Evolutionary conservation across 2,113 vertebrate genomes (phyloP), one percentile per base, ranked within the genome.

Genomic region (Hypanus sabinus): DNA sequence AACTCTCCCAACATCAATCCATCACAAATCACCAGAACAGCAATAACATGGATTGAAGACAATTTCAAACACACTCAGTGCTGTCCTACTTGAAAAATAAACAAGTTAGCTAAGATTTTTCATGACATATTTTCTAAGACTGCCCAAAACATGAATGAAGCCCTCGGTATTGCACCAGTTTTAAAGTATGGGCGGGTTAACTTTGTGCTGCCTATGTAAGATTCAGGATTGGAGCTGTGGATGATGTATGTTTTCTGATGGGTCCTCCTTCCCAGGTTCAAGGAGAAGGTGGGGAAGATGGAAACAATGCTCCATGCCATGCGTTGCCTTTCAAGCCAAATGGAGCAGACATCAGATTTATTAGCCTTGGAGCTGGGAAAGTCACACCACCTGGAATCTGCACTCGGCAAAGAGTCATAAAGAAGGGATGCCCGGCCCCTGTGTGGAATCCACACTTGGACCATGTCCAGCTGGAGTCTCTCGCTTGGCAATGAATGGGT

Each of bases 231-330:
- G 14, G 85, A 65, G 60, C 3, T 20, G 60, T 6, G 8, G 1
- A 73, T 33, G 60, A 18, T 20, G 9, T 24, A 30, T 88, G 5
- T 3, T 6, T 57, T 14, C 55, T 83, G 22, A 83, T 65, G n/a
- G n/a, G 16, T 27, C 57, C 38, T 8, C 20, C 60, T n/a, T 33
- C 62, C n/a, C n/a, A 90, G 85, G 60, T 90, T 90, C 85, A 90
- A 90, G 85, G 60, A 90, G 60, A 68, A 90, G 60, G 60, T 90
- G 33, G 62, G 60, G 57, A 90, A 68, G 60, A 90, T 90, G 85
- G 85, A 90, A 3, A 16, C 85, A 33, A 90, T 90, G 85, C 60
- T 90, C 18, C 85, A 90, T 12, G 14, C 85, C 6, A 65, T 90
- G 14, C 12, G 65, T 2, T 33, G 9, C 16, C 85, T 90, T 33